These are phyloP conservation scores for Xylocampa areola DNA, from an alignment of 2,888 invertebrate species.

Conservation along the genomic window DNA sequence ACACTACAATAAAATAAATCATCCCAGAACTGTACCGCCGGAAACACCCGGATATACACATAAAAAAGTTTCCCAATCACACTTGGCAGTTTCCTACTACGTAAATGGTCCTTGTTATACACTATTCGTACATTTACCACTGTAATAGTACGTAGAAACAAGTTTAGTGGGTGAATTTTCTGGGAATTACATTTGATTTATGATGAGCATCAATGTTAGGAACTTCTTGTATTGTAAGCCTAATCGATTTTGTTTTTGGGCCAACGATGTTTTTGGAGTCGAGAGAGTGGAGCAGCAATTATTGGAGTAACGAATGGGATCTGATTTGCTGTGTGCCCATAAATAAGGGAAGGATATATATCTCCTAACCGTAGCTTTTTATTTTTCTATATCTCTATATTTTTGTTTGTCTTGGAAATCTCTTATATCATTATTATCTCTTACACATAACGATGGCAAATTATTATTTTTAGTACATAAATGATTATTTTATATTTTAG, in stretches of 20 bases:
- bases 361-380: conserved; percentile 1
- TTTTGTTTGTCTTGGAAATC: neutral
- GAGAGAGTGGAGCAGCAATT: neutral
- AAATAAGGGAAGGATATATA: conserved; percentile 4
- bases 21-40: conserved; percentile 31
- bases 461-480: too few relatives aligned
- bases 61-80: conserved; percentile 69
- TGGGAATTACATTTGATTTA: conserved; percentile 60
- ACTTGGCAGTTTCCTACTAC: conserved; percentile 52
- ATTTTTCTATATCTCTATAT: neutral
- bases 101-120: conserved; percentile 50
- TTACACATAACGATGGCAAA: too few relatives aligned
- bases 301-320: conserved; percentile 8
- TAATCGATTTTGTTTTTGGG: conserved; percentile 46
- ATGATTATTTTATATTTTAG: too few relatives aligned
- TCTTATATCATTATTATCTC: too few relatives aligned
- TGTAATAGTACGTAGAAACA: conserved; percentile 40
- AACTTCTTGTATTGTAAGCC: conserved; percentile 39
- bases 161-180: conserved; percentile 53
- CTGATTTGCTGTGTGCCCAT: conserved; percentile 10
- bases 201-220: conserved; percentile 35
- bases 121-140: conserved; percentile 46
- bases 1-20: conserved; percentile 60
- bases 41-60: conserved; percentile 44
- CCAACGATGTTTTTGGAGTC: conserved; percentile 15